phyloP scores from a whole-genome alignment of 2,888 invertebrate species.

The Parelbella ahira region DNA sequence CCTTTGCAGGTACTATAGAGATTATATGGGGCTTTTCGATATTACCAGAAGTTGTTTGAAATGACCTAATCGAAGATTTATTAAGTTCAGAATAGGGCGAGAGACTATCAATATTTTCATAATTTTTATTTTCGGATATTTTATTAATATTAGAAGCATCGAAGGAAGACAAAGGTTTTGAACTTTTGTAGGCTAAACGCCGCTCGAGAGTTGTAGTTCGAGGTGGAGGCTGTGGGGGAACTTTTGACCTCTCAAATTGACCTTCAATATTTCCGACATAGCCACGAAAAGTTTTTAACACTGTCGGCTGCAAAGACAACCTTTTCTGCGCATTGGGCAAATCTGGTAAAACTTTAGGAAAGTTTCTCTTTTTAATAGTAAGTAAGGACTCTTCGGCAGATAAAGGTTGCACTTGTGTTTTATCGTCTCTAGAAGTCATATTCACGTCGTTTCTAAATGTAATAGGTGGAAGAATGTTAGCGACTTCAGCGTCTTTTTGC shows the following conservation, averaged over 20 bases:
- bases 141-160: constrained; percentile 45
- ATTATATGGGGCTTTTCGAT: constrained; percentile 36
- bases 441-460: constrained; percentile 83
- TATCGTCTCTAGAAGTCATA: constrained; percentile 86
- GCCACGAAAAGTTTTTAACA: constrained; percentile 62
- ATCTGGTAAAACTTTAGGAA: constrained; percentile 92
- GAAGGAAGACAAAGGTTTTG: constrained; percentile 65
- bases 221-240: constrained; percentile 88
- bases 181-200: constrained; percentile 67
- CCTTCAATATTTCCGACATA: constrained; percentile 48
- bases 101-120: constrained; percentile 62
- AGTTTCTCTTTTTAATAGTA: constrained; percentile 88
- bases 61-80: constrained; percentile 41
- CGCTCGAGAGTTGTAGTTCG: constrained; percentile 85
- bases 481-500: constrained; percentile 41
- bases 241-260: constrained; percentile 56
- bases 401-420: constrained; percentile 53
- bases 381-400: constrained; percentile 86
- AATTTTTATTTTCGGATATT: constrained; percentile 51
- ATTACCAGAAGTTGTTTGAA: constrained; percentile 39
- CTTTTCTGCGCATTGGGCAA: constrained; percentile 82
- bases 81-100: constrained; percentile 37
- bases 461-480: constrained; percentile 64
- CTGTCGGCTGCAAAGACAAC: constrained; percentile 82
- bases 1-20: constrained; percentile 35